Base-by-base conservation (phyloP, 2,888 invertebrate genomes). In the Xanthia icteritia region DNA sequence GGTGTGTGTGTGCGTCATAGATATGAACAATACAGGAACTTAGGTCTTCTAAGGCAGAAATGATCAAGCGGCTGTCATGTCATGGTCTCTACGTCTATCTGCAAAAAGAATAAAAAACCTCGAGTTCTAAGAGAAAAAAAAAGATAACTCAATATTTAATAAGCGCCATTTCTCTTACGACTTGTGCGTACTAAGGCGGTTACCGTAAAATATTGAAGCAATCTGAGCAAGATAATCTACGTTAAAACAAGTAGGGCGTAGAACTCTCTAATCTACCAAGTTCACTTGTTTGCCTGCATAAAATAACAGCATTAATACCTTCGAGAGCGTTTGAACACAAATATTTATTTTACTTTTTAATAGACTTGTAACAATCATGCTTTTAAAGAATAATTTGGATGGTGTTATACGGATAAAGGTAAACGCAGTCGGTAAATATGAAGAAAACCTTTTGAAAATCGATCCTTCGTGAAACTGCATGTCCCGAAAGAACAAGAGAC, bases 231-330 rank as follows among this genome's bases (percentile, higher is more conserved):
- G 48, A 39, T 66, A 77, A 84, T 82, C 82, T 77, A 66, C 72
- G 79, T 76, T 77, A 56, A 36, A 72, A 73, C 71, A 89, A 90
- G 84, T 90, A 86, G 90, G 83, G 85, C 90, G 85, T 85, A 79
- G 27, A 82, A 81, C 88, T 90, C 90, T 90, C 90, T 89, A 88
- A 79, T 79, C 76, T 39, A 42, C 48, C 77, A 85, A 83, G 76
- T 86, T 82, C 78, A 77, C 76, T 54, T 84, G 72, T 77, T 79
- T 77, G 75, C 71, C 58, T 63, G 60, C 64, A 73, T 85, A 79
- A 54, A 82, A 79, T 65, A 79, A 63, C 76, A 76, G 48, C 66
- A 67, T 70, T 58, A 61, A 66, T 78, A 79, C 48, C 64, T 36
- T 45, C n/a, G 23, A 54, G 42, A 58, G 51, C 20, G 23, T 63